Evolutionary conservation across 1,140 invertebrate species (phyloP), one percentile per base, ranked within the genome.

Genomic region (Pogonognathellus flavescens): DNA sequence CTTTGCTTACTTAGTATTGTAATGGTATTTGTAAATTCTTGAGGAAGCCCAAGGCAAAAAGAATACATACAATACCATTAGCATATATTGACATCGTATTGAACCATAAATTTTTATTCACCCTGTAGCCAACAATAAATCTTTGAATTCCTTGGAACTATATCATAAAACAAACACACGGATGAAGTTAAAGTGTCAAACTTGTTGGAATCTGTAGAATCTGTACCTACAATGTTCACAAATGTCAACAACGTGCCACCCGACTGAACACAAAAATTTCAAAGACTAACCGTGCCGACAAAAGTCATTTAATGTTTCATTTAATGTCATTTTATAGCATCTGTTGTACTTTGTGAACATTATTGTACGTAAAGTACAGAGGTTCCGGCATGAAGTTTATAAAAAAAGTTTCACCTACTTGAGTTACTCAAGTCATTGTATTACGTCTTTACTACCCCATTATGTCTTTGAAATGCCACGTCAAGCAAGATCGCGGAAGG

Each of bases 241-340:
- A 70, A 31, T 25, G 66, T 70, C 66, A 25, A 31, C 66, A 70
- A 70, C 25, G 66, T 60, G 59, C 18, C 22, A 70, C 14, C 14
- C 16, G 22, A 70, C 25, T 70, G 31, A 13, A 70, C 22, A 41
- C 20, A 22, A 3, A 70, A 22, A 70, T n/a, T 57, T 16, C 16
- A 70, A 22, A 25, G 22, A 6, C 9, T 7, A 41, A 16, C 25
- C 31, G 66, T 70, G 66, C 66, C 66, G 66, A 70, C 66, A 70
- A 22, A 10, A 25, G 31, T 70, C 22, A 31, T 22, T 70, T 70
- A 25, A 70, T 70, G 14, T 41, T 41, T 41, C 2, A 13, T 4
- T 70, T 41, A 70, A 31, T 10, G 25, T 57, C 53, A 57, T 25
- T 70, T 70, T 70, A 70, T 31, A 31, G 25, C 66, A 1, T 70